Percentiles rank a stretch among this genome's conserved stretches.
Conservation (phyloP, 64 coral and sea anemone species). For the Pocillopora damicornis region DNA sequence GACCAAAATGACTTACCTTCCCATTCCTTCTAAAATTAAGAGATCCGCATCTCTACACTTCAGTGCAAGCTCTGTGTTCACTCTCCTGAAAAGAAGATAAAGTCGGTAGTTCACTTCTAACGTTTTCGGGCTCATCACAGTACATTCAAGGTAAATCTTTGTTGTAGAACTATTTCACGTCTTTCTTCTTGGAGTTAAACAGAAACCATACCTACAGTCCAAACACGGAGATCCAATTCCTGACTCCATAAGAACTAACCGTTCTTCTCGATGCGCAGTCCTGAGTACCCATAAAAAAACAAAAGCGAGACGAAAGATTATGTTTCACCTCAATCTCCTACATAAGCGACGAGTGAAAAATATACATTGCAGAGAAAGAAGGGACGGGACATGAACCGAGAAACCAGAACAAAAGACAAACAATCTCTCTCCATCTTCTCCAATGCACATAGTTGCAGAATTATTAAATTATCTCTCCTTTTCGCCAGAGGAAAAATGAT, state of each 20-base stretch:
- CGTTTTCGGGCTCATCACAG: too few species aligned
- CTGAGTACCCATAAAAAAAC: constrained; percentile 16
- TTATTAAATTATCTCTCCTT: too few species aligned
- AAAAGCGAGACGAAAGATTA: neutral
- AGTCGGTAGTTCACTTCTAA: too few species aligned
- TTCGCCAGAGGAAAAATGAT: neutral
- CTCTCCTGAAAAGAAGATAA: constrained; percentile 46
- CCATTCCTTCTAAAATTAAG: constrained; percentile 90
- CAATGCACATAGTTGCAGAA: too few species aligned
- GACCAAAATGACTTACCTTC: constrained; percentile 44
- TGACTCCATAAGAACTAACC: constrained; percentile 81
- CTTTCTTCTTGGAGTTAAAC: neutral
- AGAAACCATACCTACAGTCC: constrained; percentile 62
- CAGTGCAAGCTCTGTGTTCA: constrained; percentile 79
- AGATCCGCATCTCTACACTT: constrained; percentile 83
- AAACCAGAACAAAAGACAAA: neutral
- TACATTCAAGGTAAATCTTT: too few species aligned
- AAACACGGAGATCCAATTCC: constrained; percentile 91
- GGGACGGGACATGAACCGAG: neutral
- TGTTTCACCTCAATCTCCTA: neutral
- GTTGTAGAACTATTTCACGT: too few species aligned
- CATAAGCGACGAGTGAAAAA: neutral
- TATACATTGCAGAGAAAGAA: neutral
- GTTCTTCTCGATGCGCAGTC: constrained; percentile 48
- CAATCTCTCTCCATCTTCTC: too few species aligned